Percentiles rank a stretch among this genome's conserved stretches.
Evolutionary conservation across 2,888 invertebrate species (phyloP).

Genomic region (Tridacna crocea): DNA sequence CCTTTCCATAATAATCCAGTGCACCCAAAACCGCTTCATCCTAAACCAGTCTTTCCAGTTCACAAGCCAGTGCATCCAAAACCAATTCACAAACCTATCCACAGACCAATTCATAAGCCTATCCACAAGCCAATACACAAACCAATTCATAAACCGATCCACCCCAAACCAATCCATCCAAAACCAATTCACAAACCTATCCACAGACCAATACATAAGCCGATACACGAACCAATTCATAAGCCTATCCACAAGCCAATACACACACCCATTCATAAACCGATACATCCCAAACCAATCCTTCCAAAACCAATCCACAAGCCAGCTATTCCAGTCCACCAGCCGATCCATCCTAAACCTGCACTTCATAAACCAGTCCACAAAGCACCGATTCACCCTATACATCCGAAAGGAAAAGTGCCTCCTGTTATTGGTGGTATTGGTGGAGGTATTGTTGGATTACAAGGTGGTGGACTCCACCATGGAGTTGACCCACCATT

Average conservation of each 20-base stretch:
- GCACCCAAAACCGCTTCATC: neutral
- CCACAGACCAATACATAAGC: slow-evolving; percentile 4
- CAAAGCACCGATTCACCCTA: slow-evolving; percentile 1
- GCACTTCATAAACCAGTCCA: slow-evolving; percentile 1
- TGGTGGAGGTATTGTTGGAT: neutral
- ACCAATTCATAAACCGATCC: slow-evolving; percentile 4
- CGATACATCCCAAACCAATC: neutral
- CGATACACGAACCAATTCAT: neutral
- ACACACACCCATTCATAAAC: neutral
- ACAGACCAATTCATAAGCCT: neutral
- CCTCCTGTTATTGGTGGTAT: neutral
- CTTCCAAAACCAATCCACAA: neutral
- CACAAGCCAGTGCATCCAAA: slow-evolving; percentile 2
- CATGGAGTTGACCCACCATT: neutral
- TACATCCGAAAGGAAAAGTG: neutral
- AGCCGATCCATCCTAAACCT: neutral
- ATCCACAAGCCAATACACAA: neutral
- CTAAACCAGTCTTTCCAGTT: slow-evolving; percentile 1
- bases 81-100: neutral
- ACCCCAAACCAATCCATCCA: slow-evolving; percentile 5
- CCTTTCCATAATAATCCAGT: neutral
- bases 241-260: neutral
- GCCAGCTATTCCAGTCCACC: neutral
- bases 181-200: slow-evolving; percentile 7
- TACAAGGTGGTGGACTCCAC: slow-evolving; percentile 6